A percentile compares a stretch with the other conserved stretches of the same genome.
These are phyloP conservation scores for Parasteatoda tepidariorum DNA, from an alignment of 1,140 invertebrate genomes.

Conservation along the genomic window DNA sequence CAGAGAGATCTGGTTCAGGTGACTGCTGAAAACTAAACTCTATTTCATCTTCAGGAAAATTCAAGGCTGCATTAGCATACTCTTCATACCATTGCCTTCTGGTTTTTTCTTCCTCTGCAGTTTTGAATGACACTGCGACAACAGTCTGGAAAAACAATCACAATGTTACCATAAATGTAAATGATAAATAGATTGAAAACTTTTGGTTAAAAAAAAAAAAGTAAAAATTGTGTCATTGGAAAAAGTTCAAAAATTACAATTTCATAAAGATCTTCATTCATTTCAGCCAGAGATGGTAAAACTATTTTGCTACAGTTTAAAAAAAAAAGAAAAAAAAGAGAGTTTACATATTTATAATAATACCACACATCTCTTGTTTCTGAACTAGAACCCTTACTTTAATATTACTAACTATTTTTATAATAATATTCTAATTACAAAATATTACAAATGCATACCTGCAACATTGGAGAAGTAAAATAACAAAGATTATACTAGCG, in stretches of 20 bases:
- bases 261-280: not conserved
- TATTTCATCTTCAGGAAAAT: slow-evolving; percentile 12
- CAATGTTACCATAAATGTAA: not conserved
- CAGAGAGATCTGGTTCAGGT: not conserved
- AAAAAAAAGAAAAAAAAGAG: not conserved
- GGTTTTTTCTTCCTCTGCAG: slow-evolving; percentile 35
- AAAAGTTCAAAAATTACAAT: too few species aligned
- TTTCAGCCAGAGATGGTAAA: not conserved
- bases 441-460: too few species aligned
- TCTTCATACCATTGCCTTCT: slow-evolving; percentile 3
- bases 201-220: not conserved
- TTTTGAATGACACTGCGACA: slow-evolving; percentile 28
- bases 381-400: too few species aligned
- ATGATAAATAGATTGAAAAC: not conserved
- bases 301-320: not conserved
- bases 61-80: not conserved
- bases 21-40: slow-evolving; percentile 40
- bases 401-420: too few species aligned
- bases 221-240: too few species aligned
- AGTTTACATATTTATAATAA: not conserved
- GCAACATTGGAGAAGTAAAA: too few species aligned
- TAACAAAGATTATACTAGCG: too few species aligned
- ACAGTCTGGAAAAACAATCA: slow-evolving; percentile 6
- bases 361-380: not conserved
- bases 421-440: too few species aligned